Evolutionary conservation across 1,140 invertebrate species (phyloP).

Genomic region (Formica exsecta): DNA sequence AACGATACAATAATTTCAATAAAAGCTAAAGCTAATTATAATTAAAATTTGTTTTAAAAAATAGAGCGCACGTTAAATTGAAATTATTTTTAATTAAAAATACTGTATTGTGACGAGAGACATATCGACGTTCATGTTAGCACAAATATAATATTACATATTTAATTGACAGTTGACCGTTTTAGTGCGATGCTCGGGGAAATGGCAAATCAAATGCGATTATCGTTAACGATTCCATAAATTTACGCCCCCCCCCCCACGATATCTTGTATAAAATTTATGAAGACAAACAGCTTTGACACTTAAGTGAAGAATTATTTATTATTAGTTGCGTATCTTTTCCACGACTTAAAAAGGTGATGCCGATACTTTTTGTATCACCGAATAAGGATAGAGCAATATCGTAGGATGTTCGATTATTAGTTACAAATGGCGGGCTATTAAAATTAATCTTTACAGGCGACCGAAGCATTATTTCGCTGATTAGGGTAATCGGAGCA

Average conservation of each 20-base stretch:
- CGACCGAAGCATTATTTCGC: conserved; percentile 53
- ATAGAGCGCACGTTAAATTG: background rate
- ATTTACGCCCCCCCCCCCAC: background rate
- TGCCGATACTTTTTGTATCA: background rate
- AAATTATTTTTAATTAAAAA: conserved; percentile 18
- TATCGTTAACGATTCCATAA: background rate
- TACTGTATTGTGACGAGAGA: background rate
- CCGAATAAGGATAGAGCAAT: background rate
- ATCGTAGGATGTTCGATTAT: conserved; percentile 26
- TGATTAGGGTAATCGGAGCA: conserved; percentile 56
- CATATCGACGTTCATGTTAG: background rate
- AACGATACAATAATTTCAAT: background rate
- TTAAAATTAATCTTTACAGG: conserved; percentile 41
- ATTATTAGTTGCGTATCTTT: background rate
- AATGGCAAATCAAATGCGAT: background rate
- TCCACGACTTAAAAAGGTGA: background rate
- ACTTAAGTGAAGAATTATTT: background rate
- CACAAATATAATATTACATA: conserved; percentile 20
- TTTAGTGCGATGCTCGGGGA: background rate
- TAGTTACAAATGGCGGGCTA: conserved; percentile 40
- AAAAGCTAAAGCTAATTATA: background rate
- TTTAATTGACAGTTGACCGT: background rate
- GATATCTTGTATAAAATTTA: background rate
- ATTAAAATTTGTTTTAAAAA: background rate
- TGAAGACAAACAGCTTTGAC: background rate